A percentile compares a stretch with the other conserved stretches of the same genome.
Conservation (phyloP, 2,797 vertebrate species). For the Lacerta viridis region DNA sequence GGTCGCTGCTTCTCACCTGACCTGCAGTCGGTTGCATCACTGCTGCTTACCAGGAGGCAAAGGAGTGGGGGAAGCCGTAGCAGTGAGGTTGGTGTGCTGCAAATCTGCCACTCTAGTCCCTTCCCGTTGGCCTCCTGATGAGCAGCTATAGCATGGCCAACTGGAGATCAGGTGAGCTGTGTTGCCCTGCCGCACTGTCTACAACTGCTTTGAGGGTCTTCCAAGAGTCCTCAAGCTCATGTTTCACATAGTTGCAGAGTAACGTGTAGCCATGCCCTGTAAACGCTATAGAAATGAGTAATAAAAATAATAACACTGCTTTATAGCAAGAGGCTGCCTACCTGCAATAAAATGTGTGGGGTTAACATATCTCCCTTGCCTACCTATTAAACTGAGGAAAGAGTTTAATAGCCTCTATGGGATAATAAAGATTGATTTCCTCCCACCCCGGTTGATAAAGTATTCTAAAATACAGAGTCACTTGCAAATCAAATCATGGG, state of each 20-base stretch:
- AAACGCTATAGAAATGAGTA: neutral
- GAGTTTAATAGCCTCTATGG: neutral
- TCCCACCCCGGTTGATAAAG: neutral
- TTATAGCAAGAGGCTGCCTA: neutral
- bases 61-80: too few species aligned
- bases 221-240: neutral
- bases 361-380: conserved; percentile 13
- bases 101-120: too few species aligned
- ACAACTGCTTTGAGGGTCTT: too few species aligned
- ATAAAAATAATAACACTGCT: neutral
- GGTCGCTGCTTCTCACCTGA: too few species aligned
- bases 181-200: too few species aligned
- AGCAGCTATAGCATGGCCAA: too few species aligned
- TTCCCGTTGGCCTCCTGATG: too few species aligned
- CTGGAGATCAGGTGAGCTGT: too few species aligned
- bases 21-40: too few species aligned
- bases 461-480: conserved; percentile 41
- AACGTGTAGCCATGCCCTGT: neutral
- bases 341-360: neutral
- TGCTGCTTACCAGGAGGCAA: too few species aligned
- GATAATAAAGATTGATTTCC: conserved; percentile 32
- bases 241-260: neutral
- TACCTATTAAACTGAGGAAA: conserved; percentile 14
- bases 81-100: too few species aligned
- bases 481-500: conserved; percentile 40